phyloP scores from a whole-genome alignment of 2,797 vertebrate genomes.

The Chaetophractus vellerosus region DNA sequence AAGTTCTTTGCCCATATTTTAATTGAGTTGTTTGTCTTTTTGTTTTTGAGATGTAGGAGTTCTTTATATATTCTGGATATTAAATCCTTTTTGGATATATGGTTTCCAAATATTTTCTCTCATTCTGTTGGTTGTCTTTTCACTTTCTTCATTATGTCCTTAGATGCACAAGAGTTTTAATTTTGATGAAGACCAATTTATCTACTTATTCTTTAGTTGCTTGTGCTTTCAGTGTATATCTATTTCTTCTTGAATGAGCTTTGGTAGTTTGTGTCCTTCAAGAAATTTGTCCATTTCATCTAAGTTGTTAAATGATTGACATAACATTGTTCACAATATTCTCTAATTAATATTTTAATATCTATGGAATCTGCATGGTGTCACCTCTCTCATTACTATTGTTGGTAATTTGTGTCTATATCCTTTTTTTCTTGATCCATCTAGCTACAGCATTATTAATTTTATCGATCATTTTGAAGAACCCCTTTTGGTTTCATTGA shows the following conservation, averaged over 20 bases:
- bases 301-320: not conserved
- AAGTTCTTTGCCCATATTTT: too few relatives aligned
- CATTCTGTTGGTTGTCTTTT: too few relatives aligned
- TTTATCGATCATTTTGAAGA: not conserved
- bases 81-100: too few relatives aligned
- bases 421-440: not conserved
- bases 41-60: too few relatives aligned
- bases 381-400: not conserved
- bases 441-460: not conserved
- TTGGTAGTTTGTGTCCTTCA: not conserved
- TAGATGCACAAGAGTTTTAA: too few relatives aligned
- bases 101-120: too few relatives aligned
- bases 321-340: not conserved
- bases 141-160: too few relatives aligned
- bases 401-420: not conserved
- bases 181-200: too few relatives aligned
- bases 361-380: not conserved
- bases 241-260: not conserved
- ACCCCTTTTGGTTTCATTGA: not conserved
- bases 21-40: too few relatives aligned
- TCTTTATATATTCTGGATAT: too few relatives aligned
- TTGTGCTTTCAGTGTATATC: not conserved
- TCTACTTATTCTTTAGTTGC: too few relatives aligned
- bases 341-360: not conserved
- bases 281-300: not conserved